A percentile compares a stretch with the other conserved stretches of the same genome.
Evolutionary conservation across 2,113 vertebrate genomes (phyloP).

Genomic region (Sialia sialis): DNA sequence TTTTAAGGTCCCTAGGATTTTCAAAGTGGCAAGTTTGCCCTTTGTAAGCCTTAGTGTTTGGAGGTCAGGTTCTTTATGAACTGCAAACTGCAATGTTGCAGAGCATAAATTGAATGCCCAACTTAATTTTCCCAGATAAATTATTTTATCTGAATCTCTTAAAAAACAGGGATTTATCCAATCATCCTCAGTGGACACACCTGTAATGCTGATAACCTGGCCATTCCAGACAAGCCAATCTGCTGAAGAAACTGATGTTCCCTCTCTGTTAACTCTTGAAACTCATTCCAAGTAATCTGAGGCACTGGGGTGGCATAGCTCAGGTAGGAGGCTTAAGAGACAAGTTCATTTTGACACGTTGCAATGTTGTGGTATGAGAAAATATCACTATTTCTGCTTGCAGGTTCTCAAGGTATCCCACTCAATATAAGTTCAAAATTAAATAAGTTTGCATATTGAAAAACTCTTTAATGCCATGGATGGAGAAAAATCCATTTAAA

Average conservation of each 20-base stretch:
- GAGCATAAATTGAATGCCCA: background rate
- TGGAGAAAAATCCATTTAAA: background rate
- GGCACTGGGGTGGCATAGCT: background rate
- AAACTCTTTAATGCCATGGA: background rate
- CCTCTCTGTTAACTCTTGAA: background rate
- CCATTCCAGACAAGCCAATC: background rate
- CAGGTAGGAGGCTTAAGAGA: background rate
- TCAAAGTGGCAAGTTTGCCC: background rate
- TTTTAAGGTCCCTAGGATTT: background rate
- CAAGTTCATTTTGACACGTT: background rate
- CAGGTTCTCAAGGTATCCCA: background rate
- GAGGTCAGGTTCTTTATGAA: background rate
- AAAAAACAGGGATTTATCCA: background rate
- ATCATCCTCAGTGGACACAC: background rate
- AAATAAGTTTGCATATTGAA: background rate
- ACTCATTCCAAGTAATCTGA: background rate
- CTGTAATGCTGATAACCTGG: background rate
- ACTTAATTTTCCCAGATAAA: background rate
- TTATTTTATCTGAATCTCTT: background rate
- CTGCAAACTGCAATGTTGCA: background rate
- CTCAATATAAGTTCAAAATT: background rate
- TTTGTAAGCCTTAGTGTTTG: background rate
- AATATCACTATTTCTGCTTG: background rate
- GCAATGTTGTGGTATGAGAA: background rate
- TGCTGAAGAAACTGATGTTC: background rate